Evolutionary conservation across 64 coral and sea anemone species (phyloP), one percentile per base, ranked within the genome.

Genomic region (Cladopsammia gracilis): DNA sequence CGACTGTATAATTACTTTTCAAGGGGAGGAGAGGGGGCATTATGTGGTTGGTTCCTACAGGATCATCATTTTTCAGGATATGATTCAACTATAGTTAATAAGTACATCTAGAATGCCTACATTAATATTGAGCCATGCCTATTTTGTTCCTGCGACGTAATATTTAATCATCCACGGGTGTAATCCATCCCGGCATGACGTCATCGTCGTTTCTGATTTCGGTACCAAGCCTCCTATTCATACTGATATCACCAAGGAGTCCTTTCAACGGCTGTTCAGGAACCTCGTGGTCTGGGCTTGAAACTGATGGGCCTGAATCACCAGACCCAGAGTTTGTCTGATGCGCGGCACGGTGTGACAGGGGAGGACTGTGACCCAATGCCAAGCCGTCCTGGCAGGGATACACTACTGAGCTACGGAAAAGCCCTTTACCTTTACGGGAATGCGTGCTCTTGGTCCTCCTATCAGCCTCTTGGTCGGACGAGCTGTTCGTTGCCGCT

Each of bases 161-260:
- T 45, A 14, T 11, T 11, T 73, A 74, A 47, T 48, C 19, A 15
- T 74, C 44, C 11, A 42, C 71, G 43, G 3, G 43, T 11, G 70
- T 49, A 7, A 44, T 16, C 14, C 12, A 0, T 57, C 6, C 2
- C 45, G 11, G 45, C 5, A 10, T 20, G 25, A 45, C 62, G 23
- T 70, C 76, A n/a, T 7, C 20, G 48, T 58, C n/a, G 50, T 56
- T 60, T 24, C 22, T 48, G 69, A 91, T 91, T 9, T 74, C 70
- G 19, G 89, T 91, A 11, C 68, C 77, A 73, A 91, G 78, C 11
- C 58, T 45, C 16, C 23, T 79, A 24, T 91, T 91, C 78, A 83
- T 83, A 58, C 78, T 71, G 18, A 91, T 91, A 83, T 83, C 77
- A 71, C 77, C 64, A 24, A 91, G 56, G 7, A 83, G 49, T 56